These are phyloP conservation scores for Panonychus citri DNA, from an alignment of 1,140 invertebrate species.

Conservation along the genomic window DNA sequence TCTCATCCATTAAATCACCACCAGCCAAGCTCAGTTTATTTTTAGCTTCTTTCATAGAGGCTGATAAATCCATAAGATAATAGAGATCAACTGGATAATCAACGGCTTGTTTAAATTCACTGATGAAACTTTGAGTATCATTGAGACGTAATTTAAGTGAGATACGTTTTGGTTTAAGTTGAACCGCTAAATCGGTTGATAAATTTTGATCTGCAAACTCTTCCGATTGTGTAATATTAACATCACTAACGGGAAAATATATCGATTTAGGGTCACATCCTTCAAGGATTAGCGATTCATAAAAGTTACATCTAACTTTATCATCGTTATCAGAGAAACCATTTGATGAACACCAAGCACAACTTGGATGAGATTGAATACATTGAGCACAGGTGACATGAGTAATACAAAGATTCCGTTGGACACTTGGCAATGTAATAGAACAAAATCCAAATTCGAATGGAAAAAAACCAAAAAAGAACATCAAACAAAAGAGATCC, in stretches of 20 bases:
- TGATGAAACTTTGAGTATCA: conserved; percentile 17
- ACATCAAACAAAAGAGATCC: no score
- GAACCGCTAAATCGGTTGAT: conserved; percentile 12
- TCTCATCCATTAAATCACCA: conserved; percentile 25
- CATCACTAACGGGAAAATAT: neutral
- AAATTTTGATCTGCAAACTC: conserved; percentile 1
- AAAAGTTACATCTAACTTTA: conserved; percentile 7
- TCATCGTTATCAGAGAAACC: conserved; percentile 1
- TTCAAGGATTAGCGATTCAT: neutral
- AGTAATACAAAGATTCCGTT: conserved; percentile 44
- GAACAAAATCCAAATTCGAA: no score
- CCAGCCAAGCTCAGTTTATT: conserved; percentile 39
- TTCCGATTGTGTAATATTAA: neutral
- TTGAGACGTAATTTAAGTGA: conserved; percentile 13
- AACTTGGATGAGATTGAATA: conserved; percentile 54
- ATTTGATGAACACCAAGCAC: conserved; percentile 65
- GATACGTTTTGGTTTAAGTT: conserved; percentile 17
- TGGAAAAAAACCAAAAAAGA: no score
- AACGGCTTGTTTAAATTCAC: conserved; percentile 33
- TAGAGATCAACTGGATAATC: conserved; percentile 73
- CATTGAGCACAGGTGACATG: conserved; percentile 70
- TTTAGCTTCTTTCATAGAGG: conserved; percentile 49
- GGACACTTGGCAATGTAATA: no score
- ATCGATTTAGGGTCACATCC: neutral
- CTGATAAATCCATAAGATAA: conserved; percentile 61